Evolutionary conservation across 2,797 vertebrate species (phyloP).

Genomic region (Acanthopagrus latus): DNA sequence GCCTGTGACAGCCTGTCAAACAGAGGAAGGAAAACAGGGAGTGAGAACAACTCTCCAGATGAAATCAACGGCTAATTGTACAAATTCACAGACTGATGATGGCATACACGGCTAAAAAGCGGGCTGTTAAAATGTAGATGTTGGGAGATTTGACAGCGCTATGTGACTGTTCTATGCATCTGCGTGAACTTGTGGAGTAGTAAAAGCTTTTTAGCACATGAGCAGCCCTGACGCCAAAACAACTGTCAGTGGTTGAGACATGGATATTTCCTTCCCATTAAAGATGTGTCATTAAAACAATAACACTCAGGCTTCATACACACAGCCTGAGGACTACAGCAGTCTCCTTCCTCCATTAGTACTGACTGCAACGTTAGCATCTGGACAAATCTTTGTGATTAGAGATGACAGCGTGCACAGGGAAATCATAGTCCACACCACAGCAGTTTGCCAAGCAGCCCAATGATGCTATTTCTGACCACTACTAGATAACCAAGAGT

Average conservation of each 20-base stretch:
- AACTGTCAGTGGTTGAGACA: neutral
- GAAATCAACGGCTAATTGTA: slow-evolving; percentile 43
- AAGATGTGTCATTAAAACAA: neutral
- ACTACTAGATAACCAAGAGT: slow-evolving; percentile 29
- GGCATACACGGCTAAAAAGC: slow-evolving; percentile 1
- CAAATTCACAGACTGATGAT: slow-evolving; percentile 12
- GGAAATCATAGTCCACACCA: slow-evolving; percentile 37
- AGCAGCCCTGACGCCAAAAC: neutral
- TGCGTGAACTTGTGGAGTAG: neutral
- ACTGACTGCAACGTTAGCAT: slow-evolving; percentile 26
- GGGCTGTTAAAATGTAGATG: neutral
- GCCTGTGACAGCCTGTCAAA: slow-evolving; percentile 63
- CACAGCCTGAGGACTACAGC: slow-evolving; percentile 1
- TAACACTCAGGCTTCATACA: slow-evolving; percentile 10
- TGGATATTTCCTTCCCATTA: neutral
- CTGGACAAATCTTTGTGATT: slow-evolving; percentile 24
- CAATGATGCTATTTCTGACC: slow-evolving; percentile 40
- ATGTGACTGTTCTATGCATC: neutral
- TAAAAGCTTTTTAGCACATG: slow-evolving; percentile 3
- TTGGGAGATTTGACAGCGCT: slow-evolving; percentile 18
- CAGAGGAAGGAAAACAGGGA: slow-evolving; percentile 56
- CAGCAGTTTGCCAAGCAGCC: slow-evolving; percentile 13
- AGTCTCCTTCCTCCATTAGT: slow-evolving; percentile 11
- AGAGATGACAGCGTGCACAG: slow-evolving; percentile 22
- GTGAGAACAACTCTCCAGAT: slow-evolving; percentile 26